Evolutionary conservation across 1,140 invertebrate species (phyloP), one percentile per base, ranked within the genome.

Genomic region (Heliconius himera): DNA sequence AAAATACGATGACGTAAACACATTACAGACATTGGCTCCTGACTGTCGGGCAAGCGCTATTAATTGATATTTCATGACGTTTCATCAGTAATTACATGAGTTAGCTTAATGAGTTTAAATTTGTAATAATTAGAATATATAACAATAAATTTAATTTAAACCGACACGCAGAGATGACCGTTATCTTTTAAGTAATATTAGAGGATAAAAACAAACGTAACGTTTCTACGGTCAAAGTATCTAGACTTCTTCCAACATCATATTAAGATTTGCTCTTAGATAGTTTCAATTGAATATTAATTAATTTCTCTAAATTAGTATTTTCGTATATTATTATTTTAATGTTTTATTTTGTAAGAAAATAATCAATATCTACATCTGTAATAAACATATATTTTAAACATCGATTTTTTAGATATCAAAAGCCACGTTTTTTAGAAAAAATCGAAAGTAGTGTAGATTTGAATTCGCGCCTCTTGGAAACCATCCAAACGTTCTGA

Each of bases 41-140:
- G n/a, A 60, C 8, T 11, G 54, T 60, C 54, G 54, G 54, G 9
- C 54, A 22, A 60, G 20, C 54, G 54, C 9, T 22, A 9, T 60
- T 60, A 60, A 60, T 60, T 60, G 20, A 22, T 60, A 60, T 60
- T 60, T 60, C 54, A 26, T n/a, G n/a, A 60, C 54, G n/a, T 60
- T 51, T 51, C 54, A 60, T 60, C 2, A 60, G n/a, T 60, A 60
- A 22, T 60, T 60, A 60, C n/a, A 22, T 60, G 54, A 60, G 54
- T 60, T 22, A 22, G 54, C 54, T 60, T 60, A 60, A 60, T 22
- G 54, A 60, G n/a, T 3, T 22, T 60, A n/a, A 60, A 60, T 60
- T 60, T 60, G 54, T 22, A 22, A n/a, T 26, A 20, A 60, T 20
- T 22, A n/a, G n/a, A 56, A 56, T 56, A n/a, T 20, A 54, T 54